Conservation (phyloP, 2,797 vertebrate genomes). For the Erithacus rubecula region DNA sequence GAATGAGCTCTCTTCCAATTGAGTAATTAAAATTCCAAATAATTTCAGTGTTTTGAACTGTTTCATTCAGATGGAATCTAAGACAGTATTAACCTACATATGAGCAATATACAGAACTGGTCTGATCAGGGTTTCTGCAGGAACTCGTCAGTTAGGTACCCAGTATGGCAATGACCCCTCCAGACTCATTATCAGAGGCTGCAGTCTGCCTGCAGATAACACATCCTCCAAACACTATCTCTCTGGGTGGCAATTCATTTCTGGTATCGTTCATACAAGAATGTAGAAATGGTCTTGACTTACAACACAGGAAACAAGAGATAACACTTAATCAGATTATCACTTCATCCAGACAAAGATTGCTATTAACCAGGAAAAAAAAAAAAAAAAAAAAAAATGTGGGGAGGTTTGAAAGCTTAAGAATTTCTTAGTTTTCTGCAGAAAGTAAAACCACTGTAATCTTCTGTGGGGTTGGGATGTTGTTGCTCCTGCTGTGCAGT, state of each 20-base stretch:
- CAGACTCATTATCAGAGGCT: background rate
- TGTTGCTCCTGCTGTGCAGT: background rate
- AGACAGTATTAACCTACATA: background rate
- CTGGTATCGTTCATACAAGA: background rate
- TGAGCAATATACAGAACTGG: background rate
- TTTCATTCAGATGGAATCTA: background rate
- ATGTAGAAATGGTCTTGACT: background rate
- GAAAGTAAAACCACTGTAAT: background rate
- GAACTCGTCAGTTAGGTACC: background rate
- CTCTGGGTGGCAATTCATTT: background rate
- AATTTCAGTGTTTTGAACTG: background rate
- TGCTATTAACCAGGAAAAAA: background rate
- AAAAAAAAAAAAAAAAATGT: no score
- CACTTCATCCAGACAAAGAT: background rate
- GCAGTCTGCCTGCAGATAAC: background rate
- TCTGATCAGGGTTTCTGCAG: background rate
- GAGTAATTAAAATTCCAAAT: background rate
- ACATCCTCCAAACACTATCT: background rate
- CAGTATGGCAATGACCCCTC: background rate
- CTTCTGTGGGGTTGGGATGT: background rate
- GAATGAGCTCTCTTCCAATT: background rate
- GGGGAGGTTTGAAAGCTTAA: background rate
- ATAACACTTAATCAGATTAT: background rate
- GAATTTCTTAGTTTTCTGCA: background rate
- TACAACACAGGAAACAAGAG: background rate